Evolutionary conservation across 1,140 invertebrate species (phyloP).

Genomic region (Hyposmocoma kahamanoa): DNA sequence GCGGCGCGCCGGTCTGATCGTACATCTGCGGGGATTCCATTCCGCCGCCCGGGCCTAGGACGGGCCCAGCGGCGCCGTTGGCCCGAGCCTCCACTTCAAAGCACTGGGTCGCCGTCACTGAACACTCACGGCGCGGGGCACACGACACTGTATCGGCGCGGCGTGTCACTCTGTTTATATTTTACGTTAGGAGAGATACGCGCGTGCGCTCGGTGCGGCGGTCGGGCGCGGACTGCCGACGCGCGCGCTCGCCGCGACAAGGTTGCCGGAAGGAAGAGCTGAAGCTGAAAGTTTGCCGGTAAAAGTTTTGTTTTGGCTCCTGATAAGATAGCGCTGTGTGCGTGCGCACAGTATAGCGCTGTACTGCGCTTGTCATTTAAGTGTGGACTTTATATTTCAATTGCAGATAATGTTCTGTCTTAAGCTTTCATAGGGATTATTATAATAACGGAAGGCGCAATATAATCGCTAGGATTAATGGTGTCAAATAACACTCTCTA

Average conservation of each 20-base stretch:
- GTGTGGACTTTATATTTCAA: no score
- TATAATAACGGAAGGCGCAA: no score
- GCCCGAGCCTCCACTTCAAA: conserved; percentile 65
- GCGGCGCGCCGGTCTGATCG: conserved; percentile 73
- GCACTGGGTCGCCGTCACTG: conserved; percentile 55
- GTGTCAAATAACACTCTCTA: no score
- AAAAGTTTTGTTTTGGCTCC: conserved; percentile 37
- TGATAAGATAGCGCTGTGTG: not conserved
- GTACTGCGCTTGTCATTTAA: no score
- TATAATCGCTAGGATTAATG: no score
- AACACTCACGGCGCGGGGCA: conserved; percentile 50
- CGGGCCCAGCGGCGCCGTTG: conserved; percentile 55
- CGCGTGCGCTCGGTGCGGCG: conserved; percentile 41
- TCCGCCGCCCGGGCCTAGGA: conserved; percentile 61
- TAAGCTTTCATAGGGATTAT: no score
- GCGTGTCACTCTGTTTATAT: conserved; percentile 32
- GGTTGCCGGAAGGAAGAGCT: conserved; percentile 65
- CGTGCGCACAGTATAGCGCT: no score
- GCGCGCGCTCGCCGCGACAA: conserved; percentile 38
- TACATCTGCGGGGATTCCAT: conserved; percentile 85
- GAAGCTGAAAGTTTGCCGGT: conserved; percentile 55
- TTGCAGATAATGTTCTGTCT: no score
- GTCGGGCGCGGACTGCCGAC: conserved; percentile 46
- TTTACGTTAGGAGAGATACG: conserved; percentile 10
- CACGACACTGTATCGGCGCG: conserved; percentile 31